Evolutionary conservation across 1,140 invertebrate species (phyloP).

Genomic region (Ericerus pela): DNA sequence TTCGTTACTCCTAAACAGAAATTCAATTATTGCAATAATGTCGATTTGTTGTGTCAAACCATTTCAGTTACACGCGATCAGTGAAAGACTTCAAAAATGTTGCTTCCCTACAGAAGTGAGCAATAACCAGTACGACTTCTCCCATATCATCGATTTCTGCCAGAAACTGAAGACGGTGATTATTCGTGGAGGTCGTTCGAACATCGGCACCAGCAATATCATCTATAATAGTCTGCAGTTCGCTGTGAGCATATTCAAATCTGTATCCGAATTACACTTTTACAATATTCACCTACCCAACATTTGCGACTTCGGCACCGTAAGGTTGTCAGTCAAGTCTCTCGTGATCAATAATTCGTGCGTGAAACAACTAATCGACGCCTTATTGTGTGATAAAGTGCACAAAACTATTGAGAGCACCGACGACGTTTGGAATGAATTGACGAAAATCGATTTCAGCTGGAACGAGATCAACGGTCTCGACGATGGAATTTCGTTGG

Average conservation of each 20-base stretch:
- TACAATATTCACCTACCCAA: slow-evolving; percentile 44
- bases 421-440: slow-evolving; percentile 44
- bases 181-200: slow-evolving; percentile 48
- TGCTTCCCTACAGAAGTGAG: slow-evolving; percentile 56
- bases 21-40: too few species aligned
- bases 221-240: slow-evolving; percentile 59
- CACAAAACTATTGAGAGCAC: slow-evolving; percentile 29
- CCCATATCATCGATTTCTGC: slow-evolving; percentile 78
- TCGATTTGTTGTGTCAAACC: slow-evolving; percentile 21
- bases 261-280: slow-evolving; percentile 43
- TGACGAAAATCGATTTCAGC: slow-evolving; percentile 56
- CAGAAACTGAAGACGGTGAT: slow-evolving; percentile 50
- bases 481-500: slow-evolving; percentile 62
- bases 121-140: slow-evolving; percentile 60
- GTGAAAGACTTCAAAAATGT: slow-evolving; percentile 67
- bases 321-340: slow-evolving; percentile 48
- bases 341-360: slow-evolving; percentile 45
- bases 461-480: slow-evolving; percentile 62
- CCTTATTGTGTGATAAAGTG: slow-evolving; percentile 61
- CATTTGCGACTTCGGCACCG: slow-evolving; percentile 45
- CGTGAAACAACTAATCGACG: slow-evolving; percentile 44
- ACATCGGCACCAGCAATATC: slow-evolving; percentile 63
- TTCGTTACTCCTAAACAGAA: too few species aligned
- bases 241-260: slow-evolving; percentile 67
- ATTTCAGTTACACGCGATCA: slow-evolving; percentile 71